Base-by-base conservation (phyloP, 2,888 invertebrate species). In the Allacma fusca region DNA sequence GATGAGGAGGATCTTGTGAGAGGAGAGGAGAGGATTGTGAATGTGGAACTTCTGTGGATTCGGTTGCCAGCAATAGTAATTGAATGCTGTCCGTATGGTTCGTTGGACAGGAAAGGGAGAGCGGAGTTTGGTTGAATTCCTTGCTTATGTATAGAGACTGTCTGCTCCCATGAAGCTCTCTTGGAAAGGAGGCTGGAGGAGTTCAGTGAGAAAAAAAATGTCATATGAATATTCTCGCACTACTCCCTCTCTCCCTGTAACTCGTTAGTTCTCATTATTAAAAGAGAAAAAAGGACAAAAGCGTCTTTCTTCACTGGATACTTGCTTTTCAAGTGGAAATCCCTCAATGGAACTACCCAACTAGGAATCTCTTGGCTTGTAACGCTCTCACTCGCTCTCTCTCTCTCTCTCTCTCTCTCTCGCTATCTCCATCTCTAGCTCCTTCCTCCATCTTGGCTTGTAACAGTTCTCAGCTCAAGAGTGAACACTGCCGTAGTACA, bases 221-320 rank as follows among this genome's bases (percentile, higher is more conserved):
- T 69, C 74, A 75, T 59, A 74, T 77, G 76, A 79, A 75, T 79
- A 79, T 79, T 77, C 77, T 75, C 76, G 72, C 78, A 50, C 50
- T 12, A 13, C 50, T 50, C 50, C 19, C 16, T 50, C 50, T 50
- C 50, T n/a, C 16, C 76, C 72, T 69, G 50, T 73, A 67, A 70
- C 78, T 76, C 77, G 78, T 80, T 76, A 80, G 70, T 69, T 69
- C 76, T 80, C 78, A 80, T 80, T 80, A 78, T 78, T 65, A 26
- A 73, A 64, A 43, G 21, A 72, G n/a, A 44, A 50, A 28, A 28
- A 67, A 50, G 67, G 65, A 67, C 44, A 75, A 75, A 67, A 75
- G 75, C 65, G 26, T 44, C 69, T 74, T 44, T 50, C 57, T 50
- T 50, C 50, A 2, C 50, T 50, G 50, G 50, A 50, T 50, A 50